Conservation (phyloP, 2,113 vertebrate genomes). For the Myocastor coypus region DNA sequence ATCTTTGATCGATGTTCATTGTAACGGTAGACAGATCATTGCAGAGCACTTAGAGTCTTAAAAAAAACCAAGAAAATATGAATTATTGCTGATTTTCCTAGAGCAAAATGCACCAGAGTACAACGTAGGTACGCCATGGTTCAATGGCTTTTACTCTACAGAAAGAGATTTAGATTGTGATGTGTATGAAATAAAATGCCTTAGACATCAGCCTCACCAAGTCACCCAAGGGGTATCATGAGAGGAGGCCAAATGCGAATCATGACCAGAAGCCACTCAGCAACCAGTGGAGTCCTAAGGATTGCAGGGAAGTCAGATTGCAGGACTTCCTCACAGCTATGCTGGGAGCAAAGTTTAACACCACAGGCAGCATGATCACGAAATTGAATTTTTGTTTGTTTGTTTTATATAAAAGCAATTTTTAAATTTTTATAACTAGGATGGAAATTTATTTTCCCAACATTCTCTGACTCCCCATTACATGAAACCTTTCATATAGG, state of each 20-base stretch:
- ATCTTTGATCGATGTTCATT: constrained; percentile 60
- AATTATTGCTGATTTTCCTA: constrained; percentile 72
- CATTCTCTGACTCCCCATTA: background rate
- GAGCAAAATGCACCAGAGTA: constrained; percentile 70
- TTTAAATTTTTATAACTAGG: background rate
- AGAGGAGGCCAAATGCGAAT: constrained; percentile 63
- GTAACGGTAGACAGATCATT: constrained; percentile 44
- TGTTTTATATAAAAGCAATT: background rate
- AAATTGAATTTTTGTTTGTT: background rate
- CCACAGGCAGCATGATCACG: background rate
- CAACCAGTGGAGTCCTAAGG: background rate
- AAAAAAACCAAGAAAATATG: constrained; percentile 65
- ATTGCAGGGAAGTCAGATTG: background rate
- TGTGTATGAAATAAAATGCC: constrained; percentile 64
- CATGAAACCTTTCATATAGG: background rate
- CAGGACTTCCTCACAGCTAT: background rate
- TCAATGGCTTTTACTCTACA: constrained; percentile 66
- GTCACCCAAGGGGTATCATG: constrained; percentile 1
- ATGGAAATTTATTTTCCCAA: background rate
- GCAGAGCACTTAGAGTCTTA: constrained; percentile 50
- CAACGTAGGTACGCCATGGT: constrained; percentile 67
- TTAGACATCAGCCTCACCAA: constrained; percentile 55
- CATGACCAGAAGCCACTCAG: background rate
- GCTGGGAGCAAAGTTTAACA: background rate
- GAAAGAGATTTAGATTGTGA: constrained; percentile 73